These are phyloP conservation scores for Diadema setosum DNA, from an alignment of 35 echinoderm and acorn worm genomes.

Conservation along the genomic window DNA sequence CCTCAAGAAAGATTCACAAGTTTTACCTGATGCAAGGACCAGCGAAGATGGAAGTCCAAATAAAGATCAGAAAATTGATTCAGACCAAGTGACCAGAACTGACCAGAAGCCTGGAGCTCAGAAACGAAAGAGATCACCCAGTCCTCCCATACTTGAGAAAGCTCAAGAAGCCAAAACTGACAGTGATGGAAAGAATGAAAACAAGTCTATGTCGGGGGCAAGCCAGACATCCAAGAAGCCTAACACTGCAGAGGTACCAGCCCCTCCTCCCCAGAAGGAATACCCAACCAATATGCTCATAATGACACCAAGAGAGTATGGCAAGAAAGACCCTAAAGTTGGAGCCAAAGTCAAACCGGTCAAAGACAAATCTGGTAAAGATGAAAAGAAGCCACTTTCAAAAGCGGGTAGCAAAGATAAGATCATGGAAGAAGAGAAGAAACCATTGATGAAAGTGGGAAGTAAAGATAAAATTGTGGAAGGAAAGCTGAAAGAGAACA, in stretches of 20 bases:
- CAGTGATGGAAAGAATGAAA: slow-evolving; percentile 29
- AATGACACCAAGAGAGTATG: slow-evolving; percentile 35
- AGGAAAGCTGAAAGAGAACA: slow-evolving; percentile 1
- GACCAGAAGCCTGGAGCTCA: slow-evolving; percentile 1
- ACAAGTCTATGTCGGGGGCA: neutral
- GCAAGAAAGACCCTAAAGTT: slow-evolving; percentile 32
- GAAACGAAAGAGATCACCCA: slow-evolving; percentile 80
- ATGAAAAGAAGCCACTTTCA: neutral
- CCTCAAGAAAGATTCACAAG: slow-evolving; percentile 63
- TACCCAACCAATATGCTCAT: slow-evolving; percentile 67
- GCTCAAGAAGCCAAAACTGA: slow-evolving; percentile 23
- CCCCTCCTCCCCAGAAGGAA: slow-evolving; percentile 41
- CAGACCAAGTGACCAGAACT: neutral
- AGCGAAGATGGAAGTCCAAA: neutral
- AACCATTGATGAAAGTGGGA: neutral
- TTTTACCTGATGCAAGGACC: slow-evolving; percentile 19
- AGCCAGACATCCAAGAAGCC: neutral
- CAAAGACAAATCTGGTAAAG: slow-evolving; percentile 3
- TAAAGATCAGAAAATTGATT: neutral
- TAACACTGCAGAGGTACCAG: neutral
- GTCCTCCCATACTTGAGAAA: slow-evolving; percentile 16
- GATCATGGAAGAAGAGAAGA: neutral
- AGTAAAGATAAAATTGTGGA: neutral
- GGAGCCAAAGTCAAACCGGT: slow-evolving; percentile 34
- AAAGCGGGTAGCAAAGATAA: slow-evolving; percentile 36